Percentiles rank a stretch among this genome's conserved stretches.
phyloP scores from a whole-genome alignment of 2,797 vertebrate genomes.

The Phrynocephalus guinanensis region DNA sequence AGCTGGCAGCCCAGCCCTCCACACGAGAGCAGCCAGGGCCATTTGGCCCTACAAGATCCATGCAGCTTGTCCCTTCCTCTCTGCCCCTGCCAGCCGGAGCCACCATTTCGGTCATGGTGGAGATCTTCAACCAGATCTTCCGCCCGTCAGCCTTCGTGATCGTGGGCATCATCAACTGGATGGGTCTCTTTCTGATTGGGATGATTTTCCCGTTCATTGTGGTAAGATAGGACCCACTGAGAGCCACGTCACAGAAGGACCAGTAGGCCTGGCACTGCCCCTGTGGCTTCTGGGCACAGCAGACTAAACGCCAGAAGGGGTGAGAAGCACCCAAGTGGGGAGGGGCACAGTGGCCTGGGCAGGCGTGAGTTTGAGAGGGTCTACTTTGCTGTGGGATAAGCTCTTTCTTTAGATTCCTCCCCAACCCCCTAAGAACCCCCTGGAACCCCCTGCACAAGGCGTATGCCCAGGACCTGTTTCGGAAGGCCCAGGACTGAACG shows the following conservation, averaged over 20 bases:
- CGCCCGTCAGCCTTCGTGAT: constrained; percentile 92
- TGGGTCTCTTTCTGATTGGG: constrained; percentile 87
- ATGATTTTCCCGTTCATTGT: constrained; percentile 90
- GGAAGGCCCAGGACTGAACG: no score
- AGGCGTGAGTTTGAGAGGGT: no score
- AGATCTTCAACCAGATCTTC: constrained; percentile 91
- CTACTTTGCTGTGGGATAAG: no score
- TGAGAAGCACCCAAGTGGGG: no score
- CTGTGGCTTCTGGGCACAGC: background rate
- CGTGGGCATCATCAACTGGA: constrained; percentile 90
- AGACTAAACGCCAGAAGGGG: background rate
- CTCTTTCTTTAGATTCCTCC: no score
- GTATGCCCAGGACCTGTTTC: no score
- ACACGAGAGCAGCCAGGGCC: no score
- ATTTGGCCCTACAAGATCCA: no score
- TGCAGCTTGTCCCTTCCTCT: background rate
- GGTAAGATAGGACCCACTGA: constrained; percentile 74
- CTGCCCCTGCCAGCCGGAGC: constrained; percentile 84
- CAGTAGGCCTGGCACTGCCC: background rate
- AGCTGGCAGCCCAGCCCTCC: no score
- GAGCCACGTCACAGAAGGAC: background rate
- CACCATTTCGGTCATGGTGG: constrained; percentile 87
- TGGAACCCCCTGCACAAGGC: no score
- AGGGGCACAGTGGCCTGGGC: no score
- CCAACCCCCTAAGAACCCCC: no score